Base-by-base conservation (phyloP, 2,113 vertebrate genomes). In the Eretmochelys imbricata region DNA sequence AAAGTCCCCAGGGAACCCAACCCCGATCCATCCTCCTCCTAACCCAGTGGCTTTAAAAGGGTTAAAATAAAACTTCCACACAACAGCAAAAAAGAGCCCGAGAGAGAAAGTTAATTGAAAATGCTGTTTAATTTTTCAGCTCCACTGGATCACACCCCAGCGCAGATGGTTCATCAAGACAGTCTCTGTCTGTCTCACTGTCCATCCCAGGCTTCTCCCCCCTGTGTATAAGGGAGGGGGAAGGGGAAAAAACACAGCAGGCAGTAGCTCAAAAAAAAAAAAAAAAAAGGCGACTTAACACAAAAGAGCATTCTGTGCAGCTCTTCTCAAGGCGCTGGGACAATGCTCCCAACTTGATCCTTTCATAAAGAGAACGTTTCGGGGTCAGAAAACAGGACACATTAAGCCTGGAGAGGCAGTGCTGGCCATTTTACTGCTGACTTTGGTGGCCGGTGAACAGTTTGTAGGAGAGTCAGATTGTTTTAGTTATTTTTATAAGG, bases 101-200 rank as follows among this genome's bases (percentile, higher is more conserved):
- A 97, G 96, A 98, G 96, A 97, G 98, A 98, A 98, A 98, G 98
- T 98, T 98, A 98, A 98, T 98, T 98, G 98, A 98, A 98, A 98
- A 98, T 95, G 98, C 98, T 98, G 98, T 98, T 98, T 98, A 98
- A 98, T 99, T 98, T 98, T 98, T 98, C 98, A 98, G 98, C 98
- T 98, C 98, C 98, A 98, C 96, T 98, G 98, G 99, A 98, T 98
- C 98, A 98, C 98, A 99, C 98, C 97, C 98, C 98, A 96, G 98
- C 98, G 99, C 99, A 99, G 99, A 99, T 99, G 99, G 99, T 98
- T 99, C 98, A 98, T 98, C 99, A 99, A 99, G 98, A 98, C 96
- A 95, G 98, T 97, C 98, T 98, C 98, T 98, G 98, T 98, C 98
- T 98, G 98, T 98, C 98, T 98, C 88, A 92, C 94, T 98, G 98